Evolutionary conservation across 1,140 invertebrate species (phyloP).

Genomic region (Hylaeus anthracinus): DNA sequence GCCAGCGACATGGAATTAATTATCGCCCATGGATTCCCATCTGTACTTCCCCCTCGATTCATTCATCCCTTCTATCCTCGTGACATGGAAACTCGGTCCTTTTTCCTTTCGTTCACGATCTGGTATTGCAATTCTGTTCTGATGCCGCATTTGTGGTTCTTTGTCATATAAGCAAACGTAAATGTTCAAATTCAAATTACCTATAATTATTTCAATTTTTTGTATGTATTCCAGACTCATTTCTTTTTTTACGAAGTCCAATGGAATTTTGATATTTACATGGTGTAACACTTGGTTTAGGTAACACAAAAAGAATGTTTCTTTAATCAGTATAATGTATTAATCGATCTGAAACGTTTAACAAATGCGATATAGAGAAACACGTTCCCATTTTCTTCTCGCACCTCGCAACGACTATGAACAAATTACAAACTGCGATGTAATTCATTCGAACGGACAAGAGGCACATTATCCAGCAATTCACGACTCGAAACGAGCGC

Average conservation of each 20-base stretch:
- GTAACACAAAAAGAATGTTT: no score
- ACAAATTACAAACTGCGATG: neutral
- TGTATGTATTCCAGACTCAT: no score
- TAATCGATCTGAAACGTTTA: no score
- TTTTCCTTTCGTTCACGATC: constrained; percentile 2
- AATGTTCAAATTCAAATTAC: no score
- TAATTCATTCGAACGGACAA: neutral
- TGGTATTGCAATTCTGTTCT: neutral
- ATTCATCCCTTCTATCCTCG: neutral
- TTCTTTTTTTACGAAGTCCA: no score
- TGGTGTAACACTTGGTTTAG: no score
- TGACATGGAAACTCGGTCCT: neutral
- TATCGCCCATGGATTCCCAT: constrained; percentile 50
- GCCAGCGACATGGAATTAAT: constrained; percentile 67
- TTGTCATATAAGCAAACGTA: neutral
- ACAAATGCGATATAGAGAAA: no score
- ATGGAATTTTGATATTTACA: no score
- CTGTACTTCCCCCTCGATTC: constrained; percentile 43
- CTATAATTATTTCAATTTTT: no score
- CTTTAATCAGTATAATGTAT: no score
- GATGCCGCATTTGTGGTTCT: neutral
- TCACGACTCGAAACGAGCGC: neutral
- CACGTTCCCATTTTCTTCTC: no score
- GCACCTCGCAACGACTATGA: neutral
- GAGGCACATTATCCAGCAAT: neutral